Conservation (phyloP, 2,888 invertebrate species). For the Dicranocentrus wangi region DNA sequence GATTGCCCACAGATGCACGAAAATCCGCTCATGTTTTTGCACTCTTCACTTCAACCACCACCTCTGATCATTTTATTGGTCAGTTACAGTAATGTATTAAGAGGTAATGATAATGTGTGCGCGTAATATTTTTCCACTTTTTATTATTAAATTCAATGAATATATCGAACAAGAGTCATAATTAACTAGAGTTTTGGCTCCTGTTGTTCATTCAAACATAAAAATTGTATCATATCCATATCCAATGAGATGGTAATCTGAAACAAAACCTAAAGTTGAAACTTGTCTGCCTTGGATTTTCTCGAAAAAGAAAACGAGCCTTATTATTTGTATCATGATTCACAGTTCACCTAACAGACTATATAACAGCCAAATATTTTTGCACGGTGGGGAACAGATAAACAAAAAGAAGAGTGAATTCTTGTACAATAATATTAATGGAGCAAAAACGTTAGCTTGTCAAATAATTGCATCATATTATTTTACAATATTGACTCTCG, state of each 20-base stretch:
- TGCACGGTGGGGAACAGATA: too few relatives aligned
- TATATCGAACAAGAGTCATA: too few relatives aligned
- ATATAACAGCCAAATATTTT: too few relatives aligned
- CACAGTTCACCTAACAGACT: too few relatives aligned
- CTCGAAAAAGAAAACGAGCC: not conserved
- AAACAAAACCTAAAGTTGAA: not conserved
- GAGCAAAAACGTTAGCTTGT: not conserved
- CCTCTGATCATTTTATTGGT: slow-evolving; percentile 8
- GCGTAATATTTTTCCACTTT: too few relatives aligned
- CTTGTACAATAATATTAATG: not conserved
- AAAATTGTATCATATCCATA: slow-evolving; percentile 21
- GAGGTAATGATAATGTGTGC: not conserved
- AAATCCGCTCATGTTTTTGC: not conserved
- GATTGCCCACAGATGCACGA: slow-evolving; percentile 1
- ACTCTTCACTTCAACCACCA: not conserved
- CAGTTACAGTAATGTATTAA: not conserved
- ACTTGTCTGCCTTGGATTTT: slow-evolving; percentile 23
- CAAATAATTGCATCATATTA: slow-evolving; percentile 13
- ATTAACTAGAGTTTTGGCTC: slow-evolving; percentile 6
- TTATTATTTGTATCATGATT: too few relatives aligned
- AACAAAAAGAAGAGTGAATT: not conserved
- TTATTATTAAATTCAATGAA: too few relatives aligned
- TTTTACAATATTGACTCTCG: too few relatives aligned
- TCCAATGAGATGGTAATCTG: slow-evolving; percentile 10
- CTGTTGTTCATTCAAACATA: slow-evolving; percentile 19